Base-by-base conservation (phyloP, 2,113 vertebrate species). In the Struthidea cinerea region DNA sequence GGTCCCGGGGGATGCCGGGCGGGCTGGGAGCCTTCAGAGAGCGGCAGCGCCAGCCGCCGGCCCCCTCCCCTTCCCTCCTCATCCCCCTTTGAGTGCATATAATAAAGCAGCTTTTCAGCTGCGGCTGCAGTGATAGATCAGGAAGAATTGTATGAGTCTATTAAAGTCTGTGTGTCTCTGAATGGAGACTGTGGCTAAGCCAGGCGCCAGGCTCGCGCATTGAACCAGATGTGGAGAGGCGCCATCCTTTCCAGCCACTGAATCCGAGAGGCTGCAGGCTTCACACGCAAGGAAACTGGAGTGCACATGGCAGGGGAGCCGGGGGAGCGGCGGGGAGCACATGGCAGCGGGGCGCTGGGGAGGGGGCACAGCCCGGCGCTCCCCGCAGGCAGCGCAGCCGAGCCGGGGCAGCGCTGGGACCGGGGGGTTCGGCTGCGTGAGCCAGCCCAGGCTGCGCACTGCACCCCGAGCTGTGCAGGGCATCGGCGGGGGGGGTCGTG, bases 171-270 rank as follows among this genome's bases (percentile, higher is more conserved):
- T 89, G 97, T 95, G 97, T 97, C 98, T 98, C 98, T 87, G 94
- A 89, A 91, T 96, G 98, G 96, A 98, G 97, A 96, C 98, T 98
- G 98, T 93, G 98, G 98, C 98, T 97, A 97, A 97, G 98, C 87
- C 97, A 96, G 98, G 98, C 98, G 98, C 98, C 98, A 98, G 98
- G 91, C 96, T 90, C 97, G 97, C 98, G 97, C 98, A 91, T 92
- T 96, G 98, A 98, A 98, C 98, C 98, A 98, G 98, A 98, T 98
- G 98, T 98, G 98, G 89, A 83, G 97, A 98, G 98, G 98, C 98
- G 98, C 98, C 98, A 96, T 96, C 96, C 94, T 94, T 97, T 92
- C 97, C 98, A 97, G 97, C 97, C 96, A 96, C 97, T 65, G 96
- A 95, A 95, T 94, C 96, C 35, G 94, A 90, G 91, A 78, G 95